A percentile compares a stretch with the other conserved stretches of the same genome.
Conservation (phyloP, 2,888 invertebrate species). For the Poecilobothrus nobilitatus region DNA sequence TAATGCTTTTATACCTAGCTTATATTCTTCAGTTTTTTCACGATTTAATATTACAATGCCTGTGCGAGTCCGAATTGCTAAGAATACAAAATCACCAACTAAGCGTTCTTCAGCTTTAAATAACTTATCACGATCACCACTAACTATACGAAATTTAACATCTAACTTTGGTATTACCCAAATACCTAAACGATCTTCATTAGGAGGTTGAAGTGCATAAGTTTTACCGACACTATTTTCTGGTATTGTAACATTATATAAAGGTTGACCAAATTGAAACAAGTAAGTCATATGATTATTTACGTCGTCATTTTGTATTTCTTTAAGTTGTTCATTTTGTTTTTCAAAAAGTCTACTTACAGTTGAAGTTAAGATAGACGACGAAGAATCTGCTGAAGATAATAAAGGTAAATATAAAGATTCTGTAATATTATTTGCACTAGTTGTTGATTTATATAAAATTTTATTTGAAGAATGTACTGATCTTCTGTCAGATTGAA, state of each 20-base stretch:
- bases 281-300: slow-evolving; percentile 24
- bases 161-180: slow-evolving; percentile 48
- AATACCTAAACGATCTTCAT: slow-evolving; percentile 75
- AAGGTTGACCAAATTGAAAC: slow-evolving; percentile 61
- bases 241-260: slow-evolving; percentile 82
- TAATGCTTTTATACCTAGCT: slow-evolving; percentile 66
- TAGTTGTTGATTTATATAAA: slow-evolving; percentile 13
- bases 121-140: slow-evolving; percentile 80
- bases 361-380: background rate
- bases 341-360: background rate
- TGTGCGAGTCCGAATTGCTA: slow-evolving; percentile 79
- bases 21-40: slow-evolving; percentile 78
- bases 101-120: slow-evolving; percentile 85
- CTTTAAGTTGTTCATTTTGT: background rate
- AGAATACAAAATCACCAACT: slow-evolving; percentile 92
- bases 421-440: slow-evolving; percentile 5
- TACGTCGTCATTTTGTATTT: slow-evolving; percentile 3
- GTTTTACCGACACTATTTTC: slow-evolving; percentile 89
- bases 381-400: background rate
- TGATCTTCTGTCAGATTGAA: slow-evolving; percentile 19
- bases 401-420: background rate
- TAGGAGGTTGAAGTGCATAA: slow-evolving; percentile 61
- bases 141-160: slow-evolving; percentile 77
- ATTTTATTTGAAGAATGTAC: slow-evolving; percentile 16
- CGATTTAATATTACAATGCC: slow-evolving; percentile 85